Percentiles rank a stretch among this genome's conserved stretches.
Evolutionary conservation across 2,888 invertebrate species (phyloP).

Genomic region (Atherix ibis): DNA sequence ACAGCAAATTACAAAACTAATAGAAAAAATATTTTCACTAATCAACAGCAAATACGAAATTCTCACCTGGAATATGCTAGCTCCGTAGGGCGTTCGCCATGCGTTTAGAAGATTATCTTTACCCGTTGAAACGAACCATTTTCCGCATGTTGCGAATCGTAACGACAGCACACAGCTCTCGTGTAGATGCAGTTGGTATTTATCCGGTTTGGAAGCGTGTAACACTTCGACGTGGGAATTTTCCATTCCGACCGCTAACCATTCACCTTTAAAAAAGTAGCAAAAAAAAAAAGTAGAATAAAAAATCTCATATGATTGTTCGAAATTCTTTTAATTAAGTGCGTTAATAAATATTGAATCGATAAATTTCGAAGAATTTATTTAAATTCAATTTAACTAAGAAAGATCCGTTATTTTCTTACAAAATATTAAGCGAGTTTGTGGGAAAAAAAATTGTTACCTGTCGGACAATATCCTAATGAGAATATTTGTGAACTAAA

Average conservation of each 20-base stretch:
- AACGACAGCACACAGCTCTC: slow-evolving; percentile 94
- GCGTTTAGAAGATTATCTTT: slow-evolving; percentile 95
- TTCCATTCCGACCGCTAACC: slow-evolving; percentile 98
- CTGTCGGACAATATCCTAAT: slow-evolving; percentile 82
- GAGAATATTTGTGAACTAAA: slow-evolving; percentile 83
- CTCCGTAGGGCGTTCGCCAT: slow-evolving; percentile 96
- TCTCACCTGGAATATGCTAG: slow-evolving; percentile 95
- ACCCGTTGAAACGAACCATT: slow-evolving; percentile 99
- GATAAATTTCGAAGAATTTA: no score
- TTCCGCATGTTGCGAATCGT: slow-evolving; percentile 87
- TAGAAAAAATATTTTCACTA: no score
- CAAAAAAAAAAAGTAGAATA: slow-evolving; percentile 1
- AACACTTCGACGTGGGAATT: slow-evolving; percentile 93
- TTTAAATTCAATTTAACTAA: no score
- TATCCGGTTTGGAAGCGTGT: slow-evolving; percentile 78
- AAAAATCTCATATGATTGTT: no score
- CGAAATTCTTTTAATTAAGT: not conserved
- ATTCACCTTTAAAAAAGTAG: slow-evolving; percentile 46
- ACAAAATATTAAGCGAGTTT: no score
- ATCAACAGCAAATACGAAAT: no score
- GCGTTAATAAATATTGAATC: no score
- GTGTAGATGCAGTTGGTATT: slow-evolving; percentile 90
- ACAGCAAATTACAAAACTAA: no score
- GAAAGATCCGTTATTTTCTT: no score
- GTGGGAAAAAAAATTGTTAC: no score